Evolutionary conservation across 2,113 vertebrate genomes (phyloP).

Genomic region (Pteruthius melanotis): DNA sequence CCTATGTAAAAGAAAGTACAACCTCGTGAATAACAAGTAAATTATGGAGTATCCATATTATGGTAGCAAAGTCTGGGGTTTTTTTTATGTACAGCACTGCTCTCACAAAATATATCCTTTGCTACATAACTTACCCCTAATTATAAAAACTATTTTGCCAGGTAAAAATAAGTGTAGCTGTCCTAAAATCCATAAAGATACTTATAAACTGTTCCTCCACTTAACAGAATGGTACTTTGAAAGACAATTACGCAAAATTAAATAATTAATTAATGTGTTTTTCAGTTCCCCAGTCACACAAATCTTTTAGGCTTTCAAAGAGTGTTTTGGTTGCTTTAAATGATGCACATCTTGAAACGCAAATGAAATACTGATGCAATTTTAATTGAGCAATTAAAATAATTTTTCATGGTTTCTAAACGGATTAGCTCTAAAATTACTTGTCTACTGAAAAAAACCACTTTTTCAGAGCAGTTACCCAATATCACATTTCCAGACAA

Average conservation of each 20-base stretch:
- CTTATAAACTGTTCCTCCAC: neutral
- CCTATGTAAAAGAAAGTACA: neutral
- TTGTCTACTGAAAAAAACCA: neutral
- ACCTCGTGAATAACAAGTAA: neutral
- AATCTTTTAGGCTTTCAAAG: neutral
- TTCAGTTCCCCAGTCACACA: neutral
- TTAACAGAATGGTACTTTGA: neutral
- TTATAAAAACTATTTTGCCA: neutral
- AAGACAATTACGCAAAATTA: neutral
- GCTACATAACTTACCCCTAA: neutral
- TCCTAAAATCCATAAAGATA: neutral
- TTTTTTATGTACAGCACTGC: neutral
- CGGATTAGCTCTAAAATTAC: conserved; percentile 12
- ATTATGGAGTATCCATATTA: neutral
- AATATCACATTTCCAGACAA: neutral
- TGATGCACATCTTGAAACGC: neutral
- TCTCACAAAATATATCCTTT: neutral
- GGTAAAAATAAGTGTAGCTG: neutral
- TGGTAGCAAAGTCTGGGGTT: neutral
- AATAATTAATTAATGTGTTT: neutral
- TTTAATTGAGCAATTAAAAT: conserved; percentile 4
- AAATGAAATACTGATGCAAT: neutral
- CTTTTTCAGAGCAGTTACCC: neutral
- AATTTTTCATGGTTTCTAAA: neutral
- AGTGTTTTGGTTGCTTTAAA: neutral